Evolutionary conservation across 1,140 invertebrate genomes (phyloP), one percentile per base, ranked within the genome.

Genomic region (Campoletis sonorensis): DNA sequence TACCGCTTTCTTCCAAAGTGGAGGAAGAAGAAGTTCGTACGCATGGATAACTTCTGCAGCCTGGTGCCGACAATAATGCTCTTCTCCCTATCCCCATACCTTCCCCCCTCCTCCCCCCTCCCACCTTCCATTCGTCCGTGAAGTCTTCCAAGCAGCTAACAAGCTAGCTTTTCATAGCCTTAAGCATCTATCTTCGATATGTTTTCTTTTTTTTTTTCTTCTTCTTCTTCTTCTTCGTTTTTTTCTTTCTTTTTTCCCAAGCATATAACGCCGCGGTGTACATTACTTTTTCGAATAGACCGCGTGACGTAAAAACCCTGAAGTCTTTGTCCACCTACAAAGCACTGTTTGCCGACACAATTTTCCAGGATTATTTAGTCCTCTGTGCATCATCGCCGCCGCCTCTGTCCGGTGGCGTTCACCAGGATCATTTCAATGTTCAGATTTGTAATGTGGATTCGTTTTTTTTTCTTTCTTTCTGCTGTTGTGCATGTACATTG

Each of bases 231-330:
- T n/a, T 70, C 30, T 33, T 70, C 27, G 15, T 11, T 8, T 67
- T 18, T 77, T 54, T 58, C 37, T 77, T 77, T 21, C 67, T 64
- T 64, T 26, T 64, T 26, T 64, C 23, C 3, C 11, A 64, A 26
- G 30, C 16, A 33, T 70, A 16, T 70, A 70, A 70, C 68, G 73
- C 49, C 27, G 84, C 88, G 90, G 91, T 92, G 90, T 92, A 91
- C 89, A 92, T 92, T 92, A 92, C 91, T 91, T 82, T 83, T 81
- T 58, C 91, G 88, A 90, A 91, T 91, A 85, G 88, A 89, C 90
- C 89, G 87, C 85, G 89, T 91, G 87, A 92, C 89, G 90, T 91
- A 92, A 91, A 91, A 85, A 85, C 85, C 83, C 85, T 84, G 84
- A 79, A 84, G 81, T 80, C 86, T 85, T 83, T 86, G 82, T 86